Percentiles rank a stretch among this genome's conserved stretches.
These are phyloP conservation scores for Isichthys henryi DNA, from an alignment of 2,113 vertebrate species.

Conservation along the genomic window DNA sequence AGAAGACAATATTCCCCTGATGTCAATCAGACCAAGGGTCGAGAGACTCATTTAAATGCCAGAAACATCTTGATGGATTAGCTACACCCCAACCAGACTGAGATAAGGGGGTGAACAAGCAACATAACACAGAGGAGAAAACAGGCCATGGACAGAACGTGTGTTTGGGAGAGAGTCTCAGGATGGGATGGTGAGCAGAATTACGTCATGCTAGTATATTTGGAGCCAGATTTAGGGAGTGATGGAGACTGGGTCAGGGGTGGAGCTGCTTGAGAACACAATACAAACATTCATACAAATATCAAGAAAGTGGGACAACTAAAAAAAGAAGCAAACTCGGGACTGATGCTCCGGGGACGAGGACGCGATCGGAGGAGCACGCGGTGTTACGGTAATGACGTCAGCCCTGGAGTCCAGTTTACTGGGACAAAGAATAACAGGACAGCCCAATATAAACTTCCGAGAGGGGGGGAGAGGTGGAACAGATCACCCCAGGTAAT, in stretches of 20 bases:
- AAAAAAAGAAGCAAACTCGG: not conserved
- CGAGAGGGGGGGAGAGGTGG: not conserved
- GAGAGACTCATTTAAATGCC: not conserved
- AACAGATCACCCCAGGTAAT: not conserved
- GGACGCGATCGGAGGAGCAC: not conserved
- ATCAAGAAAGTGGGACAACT: not conserved
- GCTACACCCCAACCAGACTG: not conserved
- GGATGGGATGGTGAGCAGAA: not conserved
- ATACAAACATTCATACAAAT: conserved; percentile 1
- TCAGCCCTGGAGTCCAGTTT: not conserved
- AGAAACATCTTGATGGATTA: not conserved
- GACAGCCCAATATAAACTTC: not conserved
- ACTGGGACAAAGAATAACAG: not conserved
- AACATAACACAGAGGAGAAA: not conserved
- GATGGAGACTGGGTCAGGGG: not conserved
- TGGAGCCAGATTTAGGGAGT: not conserved
- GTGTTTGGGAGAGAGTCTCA: not conserved
- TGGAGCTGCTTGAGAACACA: not conserved
- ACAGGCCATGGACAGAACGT: not conserved
- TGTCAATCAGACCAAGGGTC: not conserved
- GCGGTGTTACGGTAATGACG: not conserved
- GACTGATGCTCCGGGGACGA: not conserved
- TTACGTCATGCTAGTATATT: not conserved
- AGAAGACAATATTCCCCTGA: not conserved
- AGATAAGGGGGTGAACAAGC: not conserved